Conservation (phyloP, 1,140 invertebrate species). For the Papilio machaon region DNA sequence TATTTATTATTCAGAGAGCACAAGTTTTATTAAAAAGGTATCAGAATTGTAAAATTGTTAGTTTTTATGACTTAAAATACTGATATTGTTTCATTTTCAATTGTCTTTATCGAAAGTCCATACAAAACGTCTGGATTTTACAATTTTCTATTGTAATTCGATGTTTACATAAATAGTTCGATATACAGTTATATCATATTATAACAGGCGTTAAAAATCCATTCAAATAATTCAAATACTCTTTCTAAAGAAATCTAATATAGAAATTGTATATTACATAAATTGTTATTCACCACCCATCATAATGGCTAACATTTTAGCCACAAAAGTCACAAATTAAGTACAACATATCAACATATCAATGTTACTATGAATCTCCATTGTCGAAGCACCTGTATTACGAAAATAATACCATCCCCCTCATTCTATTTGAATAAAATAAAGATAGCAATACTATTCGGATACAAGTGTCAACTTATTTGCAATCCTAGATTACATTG, state of each 20-base stretch:
- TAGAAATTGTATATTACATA: not conserved
- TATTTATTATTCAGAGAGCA: not conserved
- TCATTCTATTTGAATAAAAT: not conserved
- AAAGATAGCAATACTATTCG: not conserved
- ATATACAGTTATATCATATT: not conserved
- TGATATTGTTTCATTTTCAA: not conserved
- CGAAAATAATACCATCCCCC: not conserved
- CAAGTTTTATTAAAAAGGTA: not conserved
- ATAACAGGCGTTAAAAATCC: not conserved
- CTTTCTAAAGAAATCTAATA: not conserved
- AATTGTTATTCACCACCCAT: not conserved
- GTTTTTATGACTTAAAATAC: not conserved
- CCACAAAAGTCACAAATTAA: constrained; percentile 8
- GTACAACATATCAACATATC: not conserved
- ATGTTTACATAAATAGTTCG: not conserved
- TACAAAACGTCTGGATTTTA: not conserved
- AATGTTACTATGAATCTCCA: not conserved
- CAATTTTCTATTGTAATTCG: not conserved
- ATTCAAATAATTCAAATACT: not conserved
- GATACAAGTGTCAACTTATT: not conserved
- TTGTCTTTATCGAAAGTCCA: not conserved
- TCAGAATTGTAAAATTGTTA: not conserved
- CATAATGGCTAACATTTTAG: not conserved
- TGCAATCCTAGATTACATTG: not conserved
- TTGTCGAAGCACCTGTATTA: not conserved